These are phyloP conservation scores for Trypoxylon attenuatum DNA, from an alignment of 2,888 invertebrate species.

Conservation along the genomic window DNA sequence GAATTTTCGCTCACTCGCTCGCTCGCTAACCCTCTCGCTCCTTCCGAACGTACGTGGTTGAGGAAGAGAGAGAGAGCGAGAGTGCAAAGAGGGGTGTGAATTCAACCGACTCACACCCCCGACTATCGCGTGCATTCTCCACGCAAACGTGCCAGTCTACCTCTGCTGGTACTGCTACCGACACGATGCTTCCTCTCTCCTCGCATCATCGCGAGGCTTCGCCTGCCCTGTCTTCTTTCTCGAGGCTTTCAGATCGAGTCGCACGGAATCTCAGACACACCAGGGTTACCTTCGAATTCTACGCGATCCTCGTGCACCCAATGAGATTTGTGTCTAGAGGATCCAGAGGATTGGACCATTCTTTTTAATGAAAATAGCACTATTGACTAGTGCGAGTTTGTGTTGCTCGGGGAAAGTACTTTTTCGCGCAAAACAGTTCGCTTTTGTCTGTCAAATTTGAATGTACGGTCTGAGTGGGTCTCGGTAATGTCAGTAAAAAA, in stretches of 20 bases:
- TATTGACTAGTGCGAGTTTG: too few relatives aligned
- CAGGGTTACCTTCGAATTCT: neutral
- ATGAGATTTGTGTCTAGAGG: neutral
- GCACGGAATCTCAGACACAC: conserved; percentile 21
- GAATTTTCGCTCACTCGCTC: conserved; percentile 38
- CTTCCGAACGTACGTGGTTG: conserved; percentile 40
- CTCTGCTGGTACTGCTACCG: conserved; percentile 7
- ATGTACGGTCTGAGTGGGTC: too few relatives aligned
- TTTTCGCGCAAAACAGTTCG: too few relatives aligned
- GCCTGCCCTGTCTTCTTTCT: too few relatives aligned
- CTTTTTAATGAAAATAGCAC: neutral
- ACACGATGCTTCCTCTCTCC: neutral
- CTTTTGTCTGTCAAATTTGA: too few relatives aligned
- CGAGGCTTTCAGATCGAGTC: conserved; percentile 5
- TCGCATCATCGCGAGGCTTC: neutral
- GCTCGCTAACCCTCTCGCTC: conserved; percentile 30
- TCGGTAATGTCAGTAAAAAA: too few relatives aligned
- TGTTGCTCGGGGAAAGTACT: neutral
- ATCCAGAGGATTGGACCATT: neutral
- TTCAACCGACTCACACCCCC: conserved; percentile 36
- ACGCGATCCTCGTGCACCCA: neutral
- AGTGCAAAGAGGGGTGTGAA: conserved; percentile 58
- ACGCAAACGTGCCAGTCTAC: conserved; percentile 10
- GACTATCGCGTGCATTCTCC: conserved; percentile 31
- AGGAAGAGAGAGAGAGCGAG: too few relatives aligned